These are phyloP conservation scores for Platycheirus albimanus DNA, from an alignment of 2,888 invertebrate species.

Conservation along the genomic window DNA sequence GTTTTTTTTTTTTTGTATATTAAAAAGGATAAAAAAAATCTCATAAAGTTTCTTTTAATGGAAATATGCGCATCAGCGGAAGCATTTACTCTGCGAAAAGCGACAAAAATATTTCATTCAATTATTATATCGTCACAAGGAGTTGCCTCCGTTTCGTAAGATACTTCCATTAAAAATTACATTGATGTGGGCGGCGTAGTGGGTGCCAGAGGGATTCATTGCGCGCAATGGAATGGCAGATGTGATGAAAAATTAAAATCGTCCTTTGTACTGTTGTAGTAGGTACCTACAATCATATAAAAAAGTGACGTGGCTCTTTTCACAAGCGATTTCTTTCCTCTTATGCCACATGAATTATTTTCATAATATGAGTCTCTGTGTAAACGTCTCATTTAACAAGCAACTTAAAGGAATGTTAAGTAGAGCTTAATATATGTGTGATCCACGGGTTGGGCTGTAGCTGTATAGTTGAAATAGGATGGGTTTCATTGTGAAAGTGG, in stretches of 20 bases:
- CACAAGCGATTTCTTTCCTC: slow-evolving; percentile 55
- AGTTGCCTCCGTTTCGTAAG: slow-evolving; percentile 55
- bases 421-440: slow-evolving; percentile 13
- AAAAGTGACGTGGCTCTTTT: slow-evolving; percentile 37
- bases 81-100: slow-evolving; percentile 45
- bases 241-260: slow-evolving; percentile 60
- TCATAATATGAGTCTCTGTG: slow-evolving; percentile 40
- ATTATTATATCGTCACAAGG: slow-evolving; percentile 56
- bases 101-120: slow-evolving; percentile 65
- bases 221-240: slow-evolving; percentile 28
- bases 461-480: neutral
- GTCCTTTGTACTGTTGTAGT: slow-evolving; percentile 36
- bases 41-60: slow-evolving; percentile 49
- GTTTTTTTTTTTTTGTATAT: no score
- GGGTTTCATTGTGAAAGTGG: slow-evolving; percentile 21
- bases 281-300: neutral
- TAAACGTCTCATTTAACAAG: slow-evolving; percentile 66
- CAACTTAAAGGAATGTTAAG: slow-evolving; percentile 42
- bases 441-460: neutral
- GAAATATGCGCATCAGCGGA: slow-evolving; percentile 41
- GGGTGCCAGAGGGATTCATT: slow-evolving; percentile 1
- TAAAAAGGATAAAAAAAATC: slow-evolving; percentile 16
- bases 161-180: slow-evolving; percentile 55
- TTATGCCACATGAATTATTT: slow-evolving; percentile 44
- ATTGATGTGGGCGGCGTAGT: slow-evolving; percentile 15